A percentile compares a stretch with the other conserved stretches of the same genome.
phyloP scores from a whole-genome alignment of 1,140 invertebrate genomes.

The Tetramorium alpestre region DNA sequence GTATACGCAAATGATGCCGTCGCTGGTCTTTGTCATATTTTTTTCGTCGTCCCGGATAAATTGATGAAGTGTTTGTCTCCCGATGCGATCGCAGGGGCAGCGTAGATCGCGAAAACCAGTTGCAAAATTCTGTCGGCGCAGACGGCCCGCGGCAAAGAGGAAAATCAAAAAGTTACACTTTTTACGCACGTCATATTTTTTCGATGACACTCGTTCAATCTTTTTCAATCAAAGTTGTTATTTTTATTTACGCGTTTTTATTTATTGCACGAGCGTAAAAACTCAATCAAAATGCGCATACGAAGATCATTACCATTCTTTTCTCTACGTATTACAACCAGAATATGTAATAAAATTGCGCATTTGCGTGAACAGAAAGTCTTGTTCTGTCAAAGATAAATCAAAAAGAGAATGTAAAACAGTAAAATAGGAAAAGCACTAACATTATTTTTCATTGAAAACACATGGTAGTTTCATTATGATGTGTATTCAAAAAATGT shows the following conservation, averaged over 20 bases:
- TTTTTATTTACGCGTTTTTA: slow-evolving; percentile 42
- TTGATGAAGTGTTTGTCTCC: slow-evolving; percentile 45
- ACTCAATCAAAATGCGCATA: slow-evolving; percentile 6
- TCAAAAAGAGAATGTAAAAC: not conserved
- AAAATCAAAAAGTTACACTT: slow-evolving; percentile 57
- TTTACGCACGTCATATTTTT: slow-evolving; percentile 52
- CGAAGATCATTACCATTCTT: slow-evolving; percentile 15
- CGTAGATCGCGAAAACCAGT: slow-evolving; percentile 32
- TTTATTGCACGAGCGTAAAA: slow-evolving; percentile 35
- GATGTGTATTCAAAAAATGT: not conserved
- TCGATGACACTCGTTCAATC: slow-evolving; percentile 56
- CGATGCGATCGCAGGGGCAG: slow-evolving; percentile 11
- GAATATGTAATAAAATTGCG: not conserved
- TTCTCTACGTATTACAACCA: not conserved
- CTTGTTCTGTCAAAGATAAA: not conserved
- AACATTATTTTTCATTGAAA: not conserved
- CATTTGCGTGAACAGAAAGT: not conserved
- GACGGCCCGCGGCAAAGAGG: slow-evolving; percentile 22
- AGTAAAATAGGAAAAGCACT: not conserved
- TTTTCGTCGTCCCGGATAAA: slow-evolving; percentile 22
- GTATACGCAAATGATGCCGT: not conserved
- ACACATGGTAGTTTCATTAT: not conserved
- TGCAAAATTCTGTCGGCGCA: slow-evolving; percentile 19
- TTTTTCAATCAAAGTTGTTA: slow-evolving; percentile 45
- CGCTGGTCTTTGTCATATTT: slow-evolving; percentile 25